Evolutionary conservation across 1,140 invertebrate genomes (phyloP).

Genomic region (Drosophila jambulina): DNA sequence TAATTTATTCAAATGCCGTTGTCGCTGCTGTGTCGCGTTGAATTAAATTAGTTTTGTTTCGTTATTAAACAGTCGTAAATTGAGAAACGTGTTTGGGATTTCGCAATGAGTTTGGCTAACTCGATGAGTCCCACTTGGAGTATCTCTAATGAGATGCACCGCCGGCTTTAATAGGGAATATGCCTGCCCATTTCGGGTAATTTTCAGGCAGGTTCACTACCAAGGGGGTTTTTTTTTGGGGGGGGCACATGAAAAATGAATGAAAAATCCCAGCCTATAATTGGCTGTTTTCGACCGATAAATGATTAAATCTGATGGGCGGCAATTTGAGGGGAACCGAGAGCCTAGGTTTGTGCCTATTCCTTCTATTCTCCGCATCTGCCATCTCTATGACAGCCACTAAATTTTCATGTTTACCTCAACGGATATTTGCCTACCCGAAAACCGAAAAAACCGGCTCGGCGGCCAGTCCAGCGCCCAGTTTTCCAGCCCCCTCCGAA

Average conservation of each 20-base stretch:
- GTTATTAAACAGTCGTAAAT: constrained; percentile 72
- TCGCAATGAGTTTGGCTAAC: constrained; percentile 44
- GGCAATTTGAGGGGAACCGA: constrained; percentile 11
- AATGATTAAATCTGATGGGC: constrained; percentile 47
- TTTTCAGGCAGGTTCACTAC: constrained; percentile 8
- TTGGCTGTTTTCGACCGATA: constrained; percentile 48
- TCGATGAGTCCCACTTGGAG: constrained; percentile 23
- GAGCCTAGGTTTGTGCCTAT: not conserved
- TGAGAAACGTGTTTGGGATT: constrained; percentile 68
- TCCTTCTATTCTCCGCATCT: constrained; percentile 2
- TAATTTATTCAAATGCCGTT: constrained; percentile 80
- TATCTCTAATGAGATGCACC: constrained; percentile 27
- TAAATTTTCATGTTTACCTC: constrained; percentile 51
- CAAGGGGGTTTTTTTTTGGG: not conserved
- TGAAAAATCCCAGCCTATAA: constrained; percentile 36
- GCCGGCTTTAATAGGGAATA: constrained; percentile 10
- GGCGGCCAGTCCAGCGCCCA: constrained; percentile 50
- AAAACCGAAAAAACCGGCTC: constrained; percentile 49
- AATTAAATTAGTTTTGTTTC: constrained; percentile 73
- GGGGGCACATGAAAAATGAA: constrained; percentile 15
- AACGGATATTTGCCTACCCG: constrained; percentile 51
- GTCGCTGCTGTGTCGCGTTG: constrained; percentile 65
- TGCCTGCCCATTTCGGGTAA: constrained; percentile 34
- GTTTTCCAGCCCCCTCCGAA: constrained; percentile 34
- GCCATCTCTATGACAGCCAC: constrained; percentile 47